Base-by-base conservation (phyloP, 1,140 invertebrate genomes). In the Himalopsyche phryganea region DNA sequence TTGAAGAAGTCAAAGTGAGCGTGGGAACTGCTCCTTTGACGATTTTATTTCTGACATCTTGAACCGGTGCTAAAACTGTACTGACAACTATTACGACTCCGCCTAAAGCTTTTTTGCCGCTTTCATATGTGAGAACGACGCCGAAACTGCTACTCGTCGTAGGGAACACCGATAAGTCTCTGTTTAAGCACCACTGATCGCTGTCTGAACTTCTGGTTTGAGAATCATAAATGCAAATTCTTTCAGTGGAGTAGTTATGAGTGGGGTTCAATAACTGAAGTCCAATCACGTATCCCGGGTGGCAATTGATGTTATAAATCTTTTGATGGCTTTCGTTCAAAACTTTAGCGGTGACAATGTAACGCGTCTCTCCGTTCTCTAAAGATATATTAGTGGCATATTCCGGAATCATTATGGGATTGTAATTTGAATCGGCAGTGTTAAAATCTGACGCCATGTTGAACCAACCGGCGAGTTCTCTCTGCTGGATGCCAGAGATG, bases 381-480 rank as follows among this genome's bases (percentile, higher is more conserved):
- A 92, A 71, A 41, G 85, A 81, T 38, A 88, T 83, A 60, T 85
- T 81, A 0, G 75, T 75, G 60, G 76, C 75, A 42, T 80, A 75
- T 28, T 74, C 66, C 9, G 89, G 89, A 60, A 92, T 74, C 10
- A 81, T 71, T 32, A 88, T 84, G 0, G 89, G 87, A 67, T 82
- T 80, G 61, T 90, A 90, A 66, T 80, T 80, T 33, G 81, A 72
- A 68, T 86, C 83, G 63, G 86, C 84, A 46, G 85, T 73, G 53
- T 85, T 84, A 20, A 81, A 80, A 57, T 84, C 83, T 0, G 78
- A 70, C 9, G 83, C 76, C 50, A 86, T 84, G 62, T 85, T 82
- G 65, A 95, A 91, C 95, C 95, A 97, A 1, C 93, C 92, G 6
- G 92, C 86, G 46, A 98, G 81, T 79, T 98, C 94, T 72, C 91